phyloP scores from a whole-genome alignment of 2,113 vertebrate species.

The Sakesphorus luctuosus region DNA sequence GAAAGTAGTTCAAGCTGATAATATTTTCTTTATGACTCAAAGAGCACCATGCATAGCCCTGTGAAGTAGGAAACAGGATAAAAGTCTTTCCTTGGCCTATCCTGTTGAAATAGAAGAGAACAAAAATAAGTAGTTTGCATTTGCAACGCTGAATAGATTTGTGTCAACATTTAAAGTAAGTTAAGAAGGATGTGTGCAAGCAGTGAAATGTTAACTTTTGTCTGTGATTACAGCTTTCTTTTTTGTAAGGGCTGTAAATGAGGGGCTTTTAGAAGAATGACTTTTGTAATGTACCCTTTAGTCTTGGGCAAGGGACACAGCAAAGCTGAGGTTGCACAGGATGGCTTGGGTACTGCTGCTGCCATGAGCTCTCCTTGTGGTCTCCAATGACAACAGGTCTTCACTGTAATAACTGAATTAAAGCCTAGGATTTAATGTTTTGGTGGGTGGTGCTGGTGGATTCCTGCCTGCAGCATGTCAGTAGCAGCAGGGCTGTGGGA shows the following conservation, averaged over 20 bases:
- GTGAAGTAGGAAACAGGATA: neutral
- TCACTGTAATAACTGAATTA: neutral
- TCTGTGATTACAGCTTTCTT: neutral
- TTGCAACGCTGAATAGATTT: neutral
- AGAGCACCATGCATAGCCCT: neutral
- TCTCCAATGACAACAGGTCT: neutral
- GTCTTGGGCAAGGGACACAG: neutral
- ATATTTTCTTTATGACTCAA: neutral
- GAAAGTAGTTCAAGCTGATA: constrained; percentile 24
- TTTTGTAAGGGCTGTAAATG: neutral
- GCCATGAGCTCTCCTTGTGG: neutral
- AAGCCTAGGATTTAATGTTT: neutral
- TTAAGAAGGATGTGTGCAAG: neutral
- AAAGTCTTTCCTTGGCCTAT: neutral
- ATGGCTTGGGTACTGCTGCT: neutral
- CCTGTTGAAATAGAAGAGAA: neutral
- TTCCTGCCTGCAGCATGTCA: fast-evolving
- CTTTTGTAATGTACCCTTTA: neutral
- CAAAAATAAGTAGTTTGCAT: neutral
- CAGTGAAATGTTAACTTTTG: neutral
- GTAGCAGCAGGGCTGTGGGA: neutral
- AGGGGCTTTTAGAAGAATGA: neutral
- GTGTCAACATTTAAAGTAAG: neutral
- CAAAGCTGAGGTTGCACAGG: neutral
- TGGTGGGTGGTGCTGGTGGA: neutral